Evolutionary conservation across 2,113 vertebrate genomes (phyloP).

Genomic region (Tonatia bakeri): DNA sequence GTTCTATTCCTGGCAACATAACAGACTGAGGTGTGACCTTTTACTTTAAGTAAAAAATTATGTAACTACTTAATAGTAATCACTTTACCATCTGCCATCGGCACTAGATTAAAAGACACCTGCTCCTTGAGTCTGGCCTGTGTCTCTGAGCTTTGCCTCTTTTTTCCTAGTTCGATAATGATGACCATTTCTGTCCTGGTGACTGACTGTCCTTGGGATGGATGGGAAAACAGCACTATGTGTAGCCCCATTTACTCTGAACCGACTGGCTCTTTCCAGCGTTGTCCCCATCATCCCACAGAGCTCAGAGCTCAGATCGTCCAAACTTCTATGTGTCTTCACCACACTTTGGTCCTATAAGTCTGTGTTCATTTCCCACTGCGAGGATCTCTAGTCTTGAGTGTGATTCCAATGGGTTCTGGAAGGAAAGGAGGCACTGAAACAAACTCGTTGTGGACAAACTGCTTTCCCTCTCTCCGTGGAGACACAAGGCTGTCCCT

Average conservation of each 20-base stretch:
- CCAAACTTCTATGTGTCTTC: background rate
- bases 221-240: background rate
- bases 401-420: background rate
- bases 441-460: background rate
- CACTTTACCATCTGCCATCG: slow-evolving; percentile 7
- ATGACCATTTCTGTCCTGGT: background rate
- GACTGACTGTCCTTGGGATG: background rate
- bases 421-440: background rate
- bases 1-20: background rate
- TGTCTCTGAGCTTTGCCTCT: background rate
- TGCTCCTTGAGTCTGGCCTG: background rate
- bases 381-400: background rate
- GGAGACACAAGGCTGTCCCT: background rate
- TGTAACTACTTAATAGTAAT: slow-evolving; percentile 12
- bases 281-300: background rate
- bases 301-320: background rate
- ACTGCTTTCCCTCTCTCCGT: background rate
- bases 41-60: slow-evolving; percentile 18
- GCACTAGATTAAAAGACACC: slow-evolving; percentile 20
- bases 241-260: background rate
- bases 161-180: background rate
- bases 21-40: background rate
- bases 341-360: background rate
- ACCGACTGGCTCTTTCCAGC: background rate
- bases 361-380: background rate